phyloP scores from a whole-genome alignment of 1,140 invertebrate species.

The Lutraria rhynchaena region DNA sequence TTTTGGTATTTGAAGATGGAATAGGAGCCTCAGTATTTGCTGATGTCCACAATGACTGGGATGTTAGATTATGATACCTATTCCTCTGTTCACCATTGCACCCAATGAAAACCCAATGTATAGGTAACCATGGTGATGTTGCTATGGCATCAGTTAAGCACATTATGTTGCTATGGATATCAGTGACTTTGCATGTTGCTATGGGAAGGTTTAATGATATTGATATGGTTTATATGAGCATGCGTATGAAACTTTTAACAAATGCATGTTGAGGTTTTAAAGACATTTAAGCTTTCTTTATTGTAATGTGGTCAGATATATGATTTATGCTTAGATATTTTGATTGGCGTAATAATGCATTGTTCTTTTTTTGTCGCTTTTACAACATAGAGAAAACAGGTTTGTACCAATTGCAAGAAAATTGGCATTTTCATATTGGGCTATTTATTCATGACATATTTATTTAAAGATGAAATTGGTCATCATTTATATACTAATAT shows the following conservation, averaged over 20 bases:
- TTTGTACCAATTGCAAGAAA: too few species aligned
- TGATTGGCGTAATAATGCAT: too few species aligned
- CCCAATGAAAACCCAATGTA: constrained; percentile 1
- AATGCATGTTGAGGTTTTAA: too few species aligned
- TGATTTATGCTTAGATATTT: not conserved
- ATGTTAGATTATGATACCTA: constrained; percentile 36
- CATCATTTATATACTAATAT: constrained; percentile 1
- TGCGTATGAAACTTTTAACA: too few species aligned
- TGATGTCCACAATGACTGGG: constrained; percentile 27
- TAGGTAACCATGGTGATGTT: constrained; percentile 43
- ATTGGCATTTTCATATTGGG: too few species aligned
- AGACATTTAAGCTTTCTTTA: too few species aligned
- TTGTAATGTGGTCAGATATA: not conserved
- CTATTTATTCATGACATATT: too few species aligned
- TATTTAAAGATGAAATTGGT: too few species aligned
- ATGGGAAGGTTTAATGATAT: not conserved
- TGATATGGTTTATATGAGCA: not conserved
- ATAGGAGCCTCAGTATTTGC: not conserved
- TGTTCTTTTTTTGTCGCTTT: too few species aligned
- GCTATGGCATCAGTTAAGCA: constrained; percentile 27
- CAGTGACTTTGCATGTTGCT: not conserved
- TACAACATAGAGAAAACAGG: too few species aligned
- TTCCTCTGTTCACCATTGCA: too few species aligned
- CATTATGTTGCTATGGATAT: not conserved
- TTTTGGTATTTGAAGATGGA: constrained; percentile 1